Evolutionary conservation across 2,888 invertebrate genomes (phyloP).

Genomic region (Apodemia mormo): DNA sequence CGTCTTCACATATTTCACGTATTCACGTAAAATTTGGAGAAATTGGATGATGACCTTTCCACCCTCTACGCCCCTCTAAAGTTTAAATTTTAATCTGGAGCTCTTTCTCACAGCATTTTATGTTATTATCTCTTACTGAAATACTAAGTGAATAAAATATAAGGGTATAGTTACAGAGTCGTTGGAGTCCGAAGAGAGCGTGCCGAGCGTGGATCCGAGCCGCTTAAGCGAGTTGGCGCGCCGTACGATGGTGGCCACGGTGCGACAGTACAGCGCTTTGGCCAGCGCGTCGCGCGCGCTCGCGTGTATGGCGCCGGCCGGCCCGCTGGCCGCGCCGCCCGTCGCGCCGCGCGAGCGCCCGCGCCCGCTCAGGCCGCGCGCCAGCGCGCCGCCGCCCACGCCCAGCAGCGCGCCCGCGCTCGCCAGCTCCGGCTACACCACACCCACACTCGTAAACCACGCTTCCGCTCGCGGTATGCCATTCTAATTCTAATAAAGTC

Average conservation of each 20-base stretch:
- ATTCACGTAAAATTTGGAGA: too few relatives aligned
- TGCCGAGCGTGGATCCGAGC: slow-evolving; percentile 90
- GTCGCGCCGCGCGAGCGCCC: slow-evolving; percentile 89
- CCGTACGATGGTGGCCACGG: slow-evolving; percentile 95
- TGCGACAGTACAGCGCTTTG: slow-evolving; percentile 96
- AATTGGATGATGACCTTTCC: too few relatives aligned
- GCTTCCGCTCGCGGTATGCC: too few relatives aligned
- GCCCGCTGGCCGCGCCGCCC: slow-evolving; percentile 91
- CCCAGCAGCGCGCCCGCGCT: slow-evolving; percentile 91
- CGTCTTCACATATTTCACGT: too few relatives aligned
- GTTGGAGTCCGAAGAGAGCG: slow-evolving; percentile 94
- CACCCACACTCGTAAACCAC: too few relatives aligned
- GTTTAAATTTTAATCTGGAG: too few relatives aligned
- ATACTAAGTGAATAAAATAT: too few relatives aligned
- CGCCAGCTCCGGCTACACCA: slow-evolving; percentile 88
- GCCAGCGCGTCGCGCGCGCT: slow-evolving; percentile 94
- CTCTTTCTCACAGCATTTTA: too few relatives aligned
- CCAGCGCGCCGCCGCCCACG: slow-evolving; percentile 89
- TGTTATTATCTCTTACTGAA: too few relatives aligned
- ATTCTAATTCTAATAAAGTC: too few relatives aligned
- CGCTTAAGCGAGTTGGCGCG: slow-evolving; percentile 95
- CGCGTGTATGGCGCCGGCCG: slow-evolving; percentile 92
- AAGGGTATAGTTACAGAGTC: slow-evolving; percentile 87
- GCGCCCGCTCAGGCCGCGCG: slow-evolving; percentile 91
- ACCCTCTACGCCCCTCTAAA: too few relatives aligned